Evolutionary conservation across 2,113 vertebrate genomes (phyloP).

Genomic region (Aramus guarauna): DNA sequence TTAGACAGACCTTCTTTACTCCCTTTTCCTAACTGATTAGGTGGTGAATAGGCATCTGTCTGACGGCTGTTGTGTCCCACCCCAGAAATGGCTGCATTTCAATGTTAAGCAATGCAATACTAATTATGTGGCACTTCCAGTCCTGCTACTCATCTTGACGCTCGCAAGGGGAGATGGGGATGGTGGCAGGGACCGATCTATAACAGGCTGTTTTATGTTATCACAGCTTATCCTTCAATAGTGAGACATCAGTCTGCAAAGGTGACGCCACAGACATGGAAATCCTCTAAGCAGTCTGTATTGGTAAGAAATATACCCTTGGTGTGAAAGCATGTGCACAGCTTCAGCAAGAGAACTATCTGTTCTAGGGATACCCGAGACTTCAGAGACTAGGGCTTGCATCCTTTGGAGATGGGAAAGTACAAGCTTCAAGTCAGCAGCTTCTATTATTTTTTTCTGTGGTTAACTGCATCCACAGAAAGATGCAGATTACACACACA

Average conservation of each 20-base stretch:
- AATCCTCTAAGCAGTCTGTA: constrained; percentile 78
- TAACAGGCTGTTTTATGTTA: constrained; percentile 41
- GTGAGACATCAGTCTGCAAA: constrained; percentile 78
- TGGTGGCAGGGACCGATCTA: background rate
- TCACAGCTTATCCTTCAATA: constrained; percentile 77
- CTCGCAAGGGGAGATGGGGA: background rate
- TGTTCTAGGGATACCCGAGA: background rate
- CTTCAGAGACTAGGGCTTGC: background rate
- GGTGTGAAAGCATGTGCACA: background rate
- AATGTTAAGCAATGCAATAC: background rate
- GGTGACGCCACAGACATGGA: constrained; percentile 80
- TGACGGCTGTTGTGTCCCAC: background rate
- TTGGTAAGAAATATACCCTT: constrained; percentile 63
- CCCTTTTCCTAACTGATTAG: constrained; percentile 10
- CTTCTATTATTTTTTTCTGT: background rate
- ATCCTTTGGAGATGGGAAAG: background rate
- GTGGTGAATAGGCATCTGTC: background rate
- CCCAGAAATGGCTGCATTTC: constrained; percentile 1
- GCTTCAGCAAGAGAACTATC: background rate
- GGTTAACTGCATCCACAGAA: background rate
- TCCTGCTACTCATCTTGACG: background rate
- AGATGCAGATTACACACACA: background rate
- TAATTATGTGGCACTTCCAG: constrained; percentile 44
- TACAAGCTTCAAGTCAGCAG: background rate
- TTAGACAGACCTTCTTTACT: constrained; percentile 13